phyloP scores from a whole-genome alignment of 2,888 invertebrate genomes.

The Anoplius nigerrimus region DNA sequence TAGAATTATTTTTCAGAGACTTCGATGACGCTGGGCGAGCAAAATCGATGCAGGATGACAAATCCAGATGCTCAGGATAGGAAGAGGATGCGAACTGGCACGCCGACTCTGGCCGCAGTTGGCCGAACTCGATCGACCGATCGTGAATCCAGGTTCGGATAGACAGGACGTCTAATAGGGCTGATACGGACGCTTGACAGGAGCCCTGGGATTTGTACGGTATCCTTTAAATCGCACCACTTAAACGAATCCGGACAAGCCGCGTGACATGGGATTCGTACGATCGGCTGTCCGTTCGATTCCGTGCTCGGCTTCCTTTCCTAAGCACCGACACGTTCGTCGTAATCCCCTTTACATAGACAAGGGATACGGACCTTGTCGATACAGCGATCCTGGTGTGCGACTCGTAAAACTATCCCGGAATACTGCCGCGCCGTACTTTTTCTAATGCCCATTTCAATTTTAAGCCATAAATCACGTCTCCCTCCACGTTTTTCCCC shows the following conservation, averaged over 20 bases:
- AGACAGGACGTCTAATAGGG: slow-evolving; percentile 65
- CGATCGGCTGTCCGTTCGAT: slow-evolving; percentile 54
- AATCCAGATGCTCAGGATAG: slow-evolving; percentile 29
- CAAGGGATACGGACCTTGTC: background rate
- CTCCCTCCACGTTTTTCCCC: no score
- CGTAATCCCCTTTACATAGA: slow-evolving; percentile 46
- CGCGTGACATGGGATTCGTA: slow-evolving; percentile 38
- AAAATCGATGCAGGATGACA: slow-evolving; percentile 37
- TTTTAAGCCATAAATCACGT: no score
- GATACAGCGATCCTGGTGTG: background rate
- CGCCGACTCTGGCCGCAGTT: slow-evolving; percentile 50
- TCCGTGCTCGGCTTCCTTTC: slow-evolving; percentile 29
- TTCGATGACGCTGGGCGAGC: slow-evolving; percentile 14
- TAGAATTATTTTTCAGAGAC: no score
- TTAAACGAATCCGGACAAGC: slow-evolving; percentile 61
- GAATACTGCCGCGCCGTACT: no score
- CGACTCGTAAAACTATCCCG: no score
- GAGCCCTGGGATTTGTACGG: slow-evolving; percentile 56
- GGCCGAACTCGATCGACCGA: slow-evolving; percentile 56
- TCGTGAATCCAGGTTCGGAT: slow-evolving; percentile 58
- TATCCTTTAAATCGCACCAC: slow-evolving; percentile 57
- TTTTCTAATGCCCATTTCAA: no score
- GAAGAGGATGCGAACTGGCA: slow-evolving; percentile 57
- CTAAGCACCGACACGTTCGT: slow-evolving; percentile 33
- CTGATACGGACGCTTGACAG: slow-evolving; percentile 63